phyloP scores from a whole-genome alignment of 2,113 vertebrate species.

The Phodopus roborovskii region DNA sequence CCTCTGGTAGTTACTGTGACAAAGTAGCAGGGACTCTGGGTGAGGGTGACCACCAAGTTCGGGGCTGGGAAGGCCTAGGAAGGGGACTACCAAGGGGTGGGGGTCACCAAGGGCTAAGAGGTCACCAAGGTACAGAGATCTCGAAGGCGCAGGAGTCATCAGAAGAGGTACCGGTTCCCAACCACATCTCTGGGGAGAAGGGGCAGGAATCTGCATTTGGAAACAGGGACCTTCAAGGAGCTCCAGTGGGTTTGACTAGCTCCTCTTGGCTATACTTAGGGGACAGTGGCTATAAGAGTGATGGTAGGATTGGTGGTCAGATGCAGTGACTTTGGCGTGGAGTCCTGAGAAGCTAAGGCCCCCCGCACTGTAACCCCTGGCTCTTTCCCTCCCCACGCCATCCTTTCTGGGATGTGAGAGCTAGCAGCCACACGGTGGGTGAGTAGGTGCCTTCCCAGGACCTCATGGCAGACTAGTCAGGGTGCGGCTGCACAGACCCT shows the following conservation, averaged over 20 bases:
- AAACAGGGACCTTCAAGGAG: neutral
- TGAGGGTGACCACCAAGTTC: neutral
- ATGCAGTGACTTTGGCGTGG: neutral
- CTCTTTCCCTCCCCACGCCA: rapidly evolving
- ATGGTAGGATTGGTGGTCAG: rapidly evolving
- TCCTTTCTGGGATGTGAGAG: neutral
- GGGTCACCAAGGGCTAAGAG: neutral
- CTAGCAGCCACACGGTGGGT: neutral
- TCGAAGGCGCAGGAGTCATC: neutral
- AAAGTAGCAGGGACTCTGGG: neutral
- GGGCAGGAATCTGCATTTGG: neutral
- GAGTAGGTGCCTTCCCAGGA: neutral
- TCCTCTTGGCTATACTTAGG: neutral
- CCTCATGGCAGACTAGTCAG: neutral
- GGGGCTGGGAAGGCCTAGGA: neutral
- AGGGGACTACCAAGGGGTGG: neutral
- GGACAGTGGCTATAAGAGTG: neutral
- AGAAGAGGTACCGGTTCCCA: neutral
- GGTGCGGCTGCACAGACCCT: neutral
- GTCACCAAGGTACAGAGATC: neutral
- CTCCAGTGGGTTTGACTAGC: neutral
- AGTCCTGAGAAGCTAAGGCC: too few relatives aligned
- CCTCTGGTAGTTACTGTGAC: neutral
- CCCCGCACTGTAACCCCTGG: rapidly evolving
- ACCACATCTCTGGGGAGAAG: too few relatives aligned